Evolutionary conservation across 1,140 invertebrate genomes (phyloP), one percentile per base, ranked within the genome.

Genomic region (Antheraea pernyi): DNA sequence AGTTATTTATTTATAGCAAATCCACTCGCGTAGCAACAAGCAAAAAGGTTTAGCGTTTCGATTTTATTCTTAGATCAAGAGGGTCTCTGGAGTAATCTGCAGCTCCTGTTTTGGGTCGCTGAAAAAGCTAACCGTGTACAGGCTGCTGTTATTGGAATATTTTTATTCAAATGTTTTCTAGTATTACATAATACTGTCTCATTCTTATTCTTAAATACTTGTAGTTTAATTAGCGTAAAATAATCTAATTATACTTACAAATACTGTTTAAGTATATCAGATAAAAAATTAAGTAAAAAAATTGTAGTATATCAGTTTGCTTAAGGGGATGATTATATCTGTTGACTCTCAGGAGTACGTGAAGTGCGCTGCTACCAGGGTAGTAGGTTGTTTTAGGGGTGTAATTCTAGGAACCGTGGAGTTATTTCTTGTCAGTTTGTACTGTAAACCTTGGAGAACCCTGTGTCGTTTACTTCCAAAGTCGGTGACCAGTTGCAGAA

Each of bases 61-160:
- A 30, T 30, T 30, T 30, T 30, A 30, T 30, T 4, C 39, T 16
- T 71, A 70, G 75, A 73, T 83, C 73, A 78, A 79, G 79, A 85
- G 85, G 83, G 83, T 81, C 79, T 77, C 74, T 78, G 81, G 77
- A 81, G 74, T 81, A 85, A 89, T 82, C 78, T 74, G 83, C 84
- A 86, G 81, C 82, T 88, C 85, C 78, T 82, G 78, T 86, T 86
- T 77, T 80, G 80, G 77, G 79, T 78, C 82, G 79, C 81, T 82
- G 75, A 77, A 75, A 67, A 88, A 80, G 77, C 82, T 89, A 89
- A 89, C 82, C 75, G 78, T 88, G 85, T 87, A 89, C 82, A 87
- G 84, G 81, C 81, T 84, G 83, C 82, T 81, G 76, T 66, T 53
- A 53, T n/a, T 53, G 1, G 13, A 53, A 53, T 53, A 53, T 16